phyloP scores from a whole-genome alignment of 1,140 invertebrate genomes.

The Glossosoma conforme region DNA sequence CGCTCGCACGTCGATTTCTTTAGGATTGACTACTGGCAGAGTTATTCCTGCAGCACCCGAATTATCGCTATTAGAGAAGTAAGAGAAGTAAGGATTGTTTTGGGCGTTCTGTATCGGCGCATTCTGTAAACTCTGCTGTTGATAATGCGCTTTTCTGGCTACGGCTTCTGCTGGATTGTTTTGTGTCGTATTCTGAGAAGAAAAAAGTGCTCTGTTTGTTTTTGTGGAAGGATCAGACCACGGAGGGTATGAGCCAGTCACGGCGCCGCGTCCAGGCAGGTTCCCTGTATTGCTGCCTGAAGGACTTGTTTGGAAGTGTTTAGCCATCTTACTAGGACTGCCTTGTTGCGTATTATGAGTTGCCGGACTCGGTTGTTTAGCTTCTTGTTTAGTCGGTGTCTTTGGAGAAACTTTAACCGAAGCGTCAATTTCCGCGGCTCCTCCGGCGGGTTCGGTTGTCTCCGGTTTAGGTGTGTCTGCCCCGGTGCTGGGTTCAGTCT shows the following conservation, averaged over 20 bases:
- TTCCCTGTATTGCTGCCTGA: no score
- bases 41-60: conserved; percentile 41
- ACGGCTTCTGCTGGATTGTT: no score
- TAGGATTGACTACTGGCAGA: conserved; percentile 47
- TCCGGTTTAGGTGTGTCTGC: conserved; percentile 34
- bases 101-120: conserved; percentile 7
- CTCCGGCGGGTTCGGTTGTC: conserved; percentile 35
- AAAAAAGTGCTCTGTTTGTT: no score
- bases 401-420: neutral
- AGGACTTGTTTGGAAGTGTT: no score
- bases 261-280: no score
- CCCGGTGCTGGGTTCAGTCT: conserved; percentile 35
- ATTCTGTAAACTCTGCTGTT: conserved; percentile 8
- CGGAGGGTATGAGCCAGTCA: no score
- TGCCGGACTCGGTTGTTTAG: conserved; percentile 8
- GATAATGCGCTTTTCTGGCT: neutral
- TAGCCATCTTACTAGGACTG: conserved; percentile 1
- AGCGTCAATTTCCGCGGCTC: conserved; percentile 13
- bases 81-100: conserved; percentile 23
- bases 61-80: conserved; percentile 25
- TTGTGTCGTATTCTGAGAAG: no score
- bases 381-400: conserved; percentile 6
- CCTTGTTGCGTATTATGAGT: neutral
- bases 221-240: no score
- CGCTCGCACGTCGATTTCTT: conserved; percentile 47